Base-by-base conservation (phyloP, 2,797 vertebrate genomes). In the Varecia variegata region DNA sequence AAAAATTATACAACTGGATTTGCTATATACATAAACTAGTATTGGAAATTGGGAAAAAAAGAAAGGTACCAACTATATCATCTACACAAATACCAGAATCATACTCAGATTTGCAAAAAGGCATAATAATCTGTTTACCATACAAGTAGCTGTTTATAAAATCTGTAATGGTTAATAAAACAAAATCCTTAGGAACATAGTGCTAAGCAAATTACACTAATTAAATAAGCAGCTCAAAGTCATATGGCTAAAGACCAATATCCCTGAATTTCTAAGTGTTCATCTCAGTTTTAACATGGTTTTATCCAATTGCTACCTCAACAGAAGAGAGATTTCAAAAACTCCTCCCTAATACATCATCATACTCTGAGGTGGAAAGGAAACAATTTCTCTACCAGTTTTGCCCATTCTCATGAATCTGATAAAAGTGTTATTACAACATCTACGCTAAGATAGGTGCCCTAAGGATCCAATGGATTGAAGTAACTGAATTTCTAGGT, bases 221-320 rank as follows among this genome's bases (percentile, higher is more conserved):
- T 32, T 94, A 92, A 94, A 60, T 90, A 93, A 94, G 83, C 88
- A 95, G 88, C 95, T 96, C 77, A 95, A 95, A 95, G 92, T 88
- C 84, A 45, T 71, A 96, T 89, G 79, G 47, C 74, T 92, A 89
- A 96, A 96, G 65, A 96, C 95, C 83, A 97, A 76, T 43, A 95
- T 95, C 76, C 95, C 93, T 97, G 91, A 97, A 96, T 92, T 94
- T 82, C 68, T 94, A 95, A 92, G 54, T 77, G 52, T 96, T 92
- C 87, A 80, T 52, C 73, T 92, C 21, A 67, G 35, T 67, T 58
- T 73, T 95, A 85, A 74, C 60, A 60, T 47, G 40, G 43, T 76
- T 96, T 91, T 62, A 73, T 81, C 14, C 68, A 79, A 73, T 56
- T 52, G 60, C 68, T 85, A 95, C 14, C 52, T 45, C 21, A 77